phyloP scores from a whole-genome alignment of 2,888 invertebrate genomes.

The Cybosia mesomella region DNA sequence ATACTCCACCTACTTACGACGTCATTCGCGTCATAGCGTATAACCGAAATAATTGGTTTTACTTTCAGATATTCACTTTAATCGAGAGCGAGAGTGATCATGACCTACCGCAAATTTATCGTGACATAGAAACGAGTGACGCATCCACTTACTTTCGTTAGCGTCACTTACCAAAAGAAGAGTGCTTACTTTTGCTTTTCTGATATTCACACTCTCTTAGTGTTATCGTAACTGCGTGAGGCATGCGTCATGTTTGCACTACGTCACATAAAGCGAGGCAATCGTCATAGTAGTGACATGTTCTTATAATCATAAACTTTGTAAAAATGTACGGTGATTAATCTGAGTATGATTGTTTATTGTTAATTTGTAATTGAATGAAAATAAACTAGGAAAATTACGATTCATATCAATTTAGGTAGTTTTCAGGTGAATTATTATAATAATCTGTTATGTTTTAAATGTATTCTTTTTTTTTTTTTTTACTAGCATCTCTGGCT shows the following conservation, averaged over 20 bases:
- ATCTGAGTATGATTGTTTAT: background rate
- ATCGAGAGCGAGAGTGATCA: slow-evolving; percentile 69
- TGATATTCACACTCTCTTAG: slow-evolving; percentile 26
- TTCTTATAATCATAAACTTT: background rate
- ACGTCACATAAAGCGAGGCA: background rate
- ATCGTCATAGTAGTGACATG: background rate
- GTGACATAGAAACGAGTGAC: slow-evolving; percentile 47
- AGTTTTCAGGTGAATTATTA: no score
- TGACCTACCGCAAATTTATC: slow-evolving; percentile 60
- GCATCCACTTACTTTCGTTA: slow-evolving; percentile 56
- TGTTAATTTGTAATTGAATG: background rate
- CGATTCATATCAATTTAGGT: background rate
- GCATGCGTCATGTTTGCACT: background rate
- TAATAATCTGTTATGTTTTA: no score
- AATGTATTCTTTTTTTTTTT: no score
- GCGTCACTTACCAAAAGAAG: slow-evolving; percentile 57
- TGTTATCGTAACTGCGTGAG: slow-evolving; percentile 11
- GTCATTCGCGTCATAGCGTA: slow-evolving; percentile 35
- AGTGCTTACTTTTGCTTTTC: slow-evolving; percentile 58
- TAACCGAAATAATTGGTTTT: slow-evolving; percentile 44
- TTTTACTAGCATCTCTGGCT: no score
- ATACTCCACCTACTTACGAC: slow-evolving; percentile 28
- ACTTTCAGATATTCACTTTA: slow-evolving; percentile 68
- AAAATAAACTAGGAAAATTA: no score
- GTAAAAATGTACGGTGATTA: background rate